Conservation (phyloP, 2,797 vertebrate genomes). For the Lophius americanus region DNA sequence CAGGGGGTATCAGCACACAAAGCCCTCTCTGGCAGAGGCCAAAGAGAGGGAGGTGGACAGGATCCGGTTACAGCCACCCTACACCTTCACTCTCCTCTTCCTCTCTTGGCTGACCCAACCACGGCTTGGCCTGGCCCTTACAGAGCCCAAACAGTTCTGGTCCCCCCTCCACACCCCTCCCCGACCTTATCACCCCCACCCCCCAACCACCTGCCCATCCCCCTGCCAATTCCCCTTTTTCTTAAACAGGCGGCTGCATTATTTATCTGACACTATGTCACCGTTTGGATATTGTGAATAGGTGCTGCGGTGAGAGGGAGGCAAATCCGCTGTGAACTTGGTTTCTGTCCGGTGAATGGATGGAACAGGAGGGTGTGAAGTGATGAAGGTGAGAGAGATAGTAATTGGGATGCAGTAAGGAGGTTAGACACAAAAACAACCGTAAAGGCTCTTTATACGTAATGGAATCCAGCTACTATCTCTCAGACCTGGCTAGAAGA, state of each 20-base stretch:
- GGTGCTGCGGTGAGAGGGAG: conserved; percentile 23
- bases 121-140: conserved; percentile 30
- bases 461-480: conserved; percentile 46
- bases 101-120: conserved; percentile 38
- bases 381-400: neutral
- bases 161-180: conserved; percentile 10
- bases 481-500: conserved; percentile 14
- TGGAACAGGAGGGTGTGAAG: conserved; percentile 1
- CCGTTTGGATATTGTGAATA: conserved; percentile 57
- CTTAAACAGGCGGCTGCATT: conserved; percentile 63
- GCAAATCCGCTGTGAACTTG: conserved; percentile 32
- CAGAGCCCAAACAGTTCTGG: conserved; percentile 48
- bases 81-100: conserved; percentile 65
- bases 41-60: conserved; percentile 22
- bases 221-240: conserved; percentile 55
- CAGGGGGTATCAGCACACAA: conserved; percentile 71
- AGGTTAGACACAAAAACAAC: conserved; percentile 4
- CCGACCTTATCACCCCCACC: conserved; percentile 1
- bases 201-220: neutral
- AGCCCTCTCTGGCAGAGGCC: conserved; percentile 52
- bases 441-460: conserved; percentile 35
- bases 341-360: conserved; percentile 42
- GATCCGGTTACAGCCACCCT: conserved; percentile 73
- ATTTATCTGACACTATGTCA: conserved; percentile 66
- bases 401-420: conserved; percentile 4